Evolutionary conservation across 1,140 invertebrate genomes (phyloP), one percentile per base, ranked within the genome.

Genomic region (Euwallacea similis): DNA sequence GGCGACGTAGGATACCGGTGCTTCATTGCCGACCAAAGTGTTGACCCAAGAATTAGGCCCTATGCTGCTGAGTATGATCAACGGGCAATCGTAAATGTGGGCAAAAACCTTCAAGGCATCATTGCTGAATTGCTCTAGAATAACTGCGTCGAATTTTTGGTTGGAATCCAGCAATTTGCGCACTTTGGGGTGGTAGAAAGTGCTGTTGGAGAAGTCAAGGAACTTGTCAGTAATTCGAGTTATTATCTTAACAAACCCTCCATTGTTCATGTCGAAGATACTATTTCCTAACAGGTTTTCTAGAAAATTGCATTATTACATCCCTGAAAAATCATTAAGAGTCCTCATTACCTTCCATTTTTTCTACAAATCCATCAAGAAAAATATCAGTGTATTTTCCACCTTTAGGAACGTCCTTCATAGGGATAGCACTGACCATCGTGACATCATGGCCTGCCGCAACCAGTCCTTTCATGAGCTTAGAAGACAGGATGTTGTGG

Each of bases 391-490:
- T 69, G 10, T 70, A 75, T 10, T 41, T 68, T 9, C 73, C 73
- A 50, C 67, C 72, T 58, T 76, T 69, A 84, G 77, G 6, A 82
- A 79, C 50, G 84, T 81, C 15, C 80, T 75, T 65, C 82, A 78
- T 73, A 84, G 58, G 83, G 61, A 88, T 89, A 71, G 87, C 85
- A 42, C 86, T 90, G 10, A 92, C 80, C n/a, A 91, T 86, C 0
- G 90, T 91, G 7, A 93, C 69, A 8, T 89, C 82, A 75, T 93
- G 89, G 33, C 89, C 89, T 4, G 86, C 83, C 65, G 80, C 82
- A 0, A 86, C 85, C 43, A 93, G 76, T 66, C 87, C 89, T 16
- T 84, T 84, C 2, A 91, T 81, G 2, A 92, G 76, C 0, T 87
- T 86, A 46, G 87, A 82, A 73, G 88, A 88, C 11, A 90, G 86